Evolutionary conservation across 2,797 vertebrate species (phyloP), one percentile per base, ranked within the genome.

Genomic region (Aphelocoma californica): DNA sequence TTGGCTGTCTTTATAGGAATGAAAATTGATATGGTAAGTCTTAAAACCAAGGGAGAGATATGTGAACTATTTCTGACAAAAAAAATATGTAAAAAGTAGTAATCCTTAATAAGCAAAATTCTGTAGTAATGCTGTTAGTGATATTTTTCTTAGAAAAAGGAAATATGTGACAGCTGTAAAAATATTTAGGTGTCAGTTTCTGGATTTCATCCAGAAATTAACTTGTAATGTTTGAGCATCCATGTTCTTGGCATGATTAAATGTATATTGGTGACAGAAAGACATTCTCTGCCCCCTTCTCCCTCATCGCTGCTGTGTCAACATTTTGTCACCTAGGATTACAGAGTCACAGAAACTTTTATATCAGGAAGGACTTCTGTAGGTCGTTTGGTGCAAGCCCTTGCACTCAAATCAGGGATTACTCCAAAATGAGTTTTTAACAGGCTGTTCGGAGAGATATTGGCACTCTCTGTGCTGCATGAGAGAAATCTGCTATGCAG

Each of bases 291-390:
- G 11, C 3, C 3, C 5, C 14, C 8, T 31, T 48, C 14, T n/a
- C 2, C 0, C 6, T 24, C 3, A 18, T 64, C 0, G 0, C 8
- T 92, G 12, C 32, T 50, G 8, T 53, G 53, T 67, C 38, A 90
- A 32, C 80, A 61, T 47, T 82, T 24, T 80, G 53, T 26, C 18
- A 50, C 18, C 32, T 3, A 66, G 56, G 34, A 54, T 75, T 70
- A 34, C 7, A 79, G 34, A 58, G 28, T 70, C 47, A 70, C 38
- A 60, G 56, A 82, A 87, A 20, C 21, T 54, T 88, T 83, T 65
- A 31, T 23, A 29, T 29, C 36, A 32, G 45, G 28, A 75, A 72
- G 23, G 29, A 57, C 24, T 61, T 64, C 50, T 47, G 31, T 15
- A 51, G 28, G 19, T 81, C 24, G 23, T 69, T 75, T 81, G 10